Conservation (phyloP, 2,888 invertebrate species). For the Tachina fera region DNA sequence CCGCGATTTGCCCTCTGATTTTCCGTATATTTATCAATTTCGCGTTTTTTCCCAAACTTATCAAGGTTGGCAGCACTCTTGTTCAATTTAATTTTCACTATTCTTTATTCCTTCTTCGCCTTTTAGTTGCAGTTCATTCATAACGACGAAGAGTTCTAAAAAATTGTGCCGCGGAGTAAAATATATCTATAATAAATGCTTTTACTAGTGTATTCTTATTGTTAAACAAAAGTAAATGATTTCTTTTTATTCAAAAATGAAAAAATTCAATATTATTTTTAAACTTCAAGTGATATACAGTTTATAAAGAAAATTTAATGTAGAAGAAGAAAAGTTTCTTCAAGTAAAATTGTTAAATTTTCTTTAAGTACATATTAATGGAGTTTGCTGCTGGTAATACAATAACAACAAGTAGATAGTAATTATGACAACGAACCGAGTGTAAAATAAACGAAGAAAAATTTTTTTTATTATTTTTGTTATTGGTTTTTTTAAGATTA, state of each 20-base stretch:
- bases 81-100: slow-evolving; percentile 2
- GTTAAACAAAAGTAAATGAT: slow-evolving; percentile 22
- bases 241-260: slow-evolving; percentile 19
- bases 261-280: neutral
- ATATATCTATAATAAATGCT: neutral
- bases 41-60: too few species aligned
- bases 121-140: slow-evolving; percentile 66
- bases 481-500: slow-evolving; percentile 58
- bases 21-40: too few species aligned
- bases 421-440: slow-evolving; percentile 56
- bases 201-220: slow-evolving; percentile 20
- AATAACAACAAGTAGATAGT: slow-evolving; percentile 54
- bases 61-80: slow-evolving; percentile 6
- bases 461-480: slow-evolving; percentile 24
- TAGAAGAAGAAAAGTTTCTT: slow-evolving; percentile 24
- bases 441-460: slow-evolving; percentile 58
- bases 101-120: slow-evolving; percentile 37
- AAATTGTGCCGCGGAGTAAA: neutral
- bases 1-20: too few species aligned
- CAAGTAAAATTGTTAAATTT: slow-evolving; percentile 37
- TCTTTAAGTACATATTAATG: slow-evolving; percentile 21
- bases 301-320: slow-evolving; percentile 20
- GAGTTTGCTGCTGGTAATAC: slow-evolving; percentile 36
- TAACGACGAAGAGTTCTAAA: slow-evolving; percentile 41
- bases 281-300: slow-evolving; percentile 7